Conservation (phyloP, 2,113 vertebrate genomes). For the Oncorhynchus kisutch region DNA sequence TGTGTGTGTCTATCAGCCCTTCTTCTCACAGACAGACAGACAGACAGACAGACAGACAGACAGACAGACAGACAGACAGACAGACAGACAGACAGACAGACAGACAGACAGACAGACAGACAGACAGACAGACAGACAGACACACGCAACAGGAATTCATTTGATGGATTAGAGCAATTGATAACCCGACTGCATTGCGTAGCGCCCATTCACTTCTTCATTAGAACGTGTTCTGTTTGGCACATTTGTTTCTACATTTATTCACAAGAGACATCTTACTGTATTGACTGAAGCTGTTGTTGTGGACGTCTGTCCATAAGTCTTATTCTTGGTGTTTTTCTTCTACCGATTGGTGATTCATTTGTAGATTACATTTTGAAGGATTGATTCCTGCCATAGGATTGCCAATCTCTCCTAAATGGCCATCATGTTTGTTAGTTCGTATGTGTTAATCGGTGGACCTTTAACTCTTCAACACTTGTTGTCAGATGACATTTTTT, state of each 20-base stretch:
- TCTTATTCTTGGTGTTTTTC: conserved; percentile 1
- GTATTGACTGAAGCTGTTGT: too few species aligned
- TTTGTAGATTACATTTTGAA: conserved; percentile 24
- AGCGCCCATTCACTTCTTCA: too few species aligned
- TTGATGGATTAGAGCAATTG: conserved; percentile 36
- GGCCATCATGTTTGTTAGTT: conserved; percentile 36
- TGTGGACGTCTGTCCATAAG: too few species aligned
- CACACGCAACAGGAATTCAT: conserved; percentile 40
- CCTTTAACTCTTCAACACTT: conserved; percentile 63
- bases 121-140: conserved; percentile 9
- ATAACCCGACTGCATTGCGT: too few species aligned
- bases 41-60: not conserved
- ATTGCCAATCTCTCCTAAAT: conserved; percentile 46
- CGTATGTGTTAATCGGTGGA: conserved; percentile 62
- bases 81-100: conserved; percentile 7
- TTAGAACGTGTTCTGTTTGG: conserved; percentile 30
- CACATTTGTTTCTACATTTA: not conserved
- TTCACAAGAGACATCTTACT: too few species aligned
- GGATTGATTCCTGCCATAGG: conserved; percentile 25
- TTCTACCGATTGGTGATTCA: conserved; percentile 21
- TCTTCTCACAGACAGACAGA: not conserved
- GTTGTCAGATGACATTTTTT: conserved; percentile 62
- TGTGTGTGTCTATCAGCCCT: conserved; percentile 33
- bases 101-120: conserved; percentile 1
- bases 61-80: conserved; percentile 15